Evolutionary conservation across 92 coral and sea anemone species (phyloP).

Genomic region (Meandrina meandrites): DNA sequence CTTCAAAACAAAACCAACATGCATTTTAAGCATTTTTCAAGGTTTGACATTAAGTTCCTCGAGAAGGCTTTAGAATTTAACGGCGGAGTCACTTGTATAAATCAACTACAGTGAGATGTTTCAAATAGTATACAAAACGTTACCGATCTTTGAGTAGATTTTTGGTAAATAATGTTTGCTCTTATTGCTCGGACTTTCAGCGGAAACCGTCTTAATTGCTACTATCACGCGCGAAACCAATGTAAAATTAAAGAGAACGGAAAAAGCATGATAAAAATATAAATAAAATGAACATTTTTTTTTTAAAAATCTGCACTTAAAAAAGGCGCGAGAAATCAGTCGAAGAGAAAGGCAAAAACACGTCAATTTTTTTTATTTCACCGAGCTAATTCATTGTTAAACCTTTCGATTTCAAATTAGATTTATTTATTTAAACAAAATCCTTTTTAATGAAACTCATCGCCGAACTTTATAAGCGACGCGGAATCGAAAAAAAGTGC

Average conservation of each 20-base stretch:
- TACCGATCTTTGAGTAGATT: background rate
- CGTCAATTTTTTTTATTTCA: too few relatives aligned
- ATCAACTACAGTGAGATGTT: too few relatives aligned
- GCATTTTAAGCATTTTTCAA: too few relatives aligned
- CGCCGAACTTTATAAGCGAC: background rate
- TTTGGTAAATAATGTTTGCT: too few relatives aligned
- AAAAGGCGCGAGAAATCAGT: too few relatives aligned
- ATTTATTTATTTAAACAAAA: background rate
- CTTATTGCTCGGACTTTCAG: too few relatives aligned
- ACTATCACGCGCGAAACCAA: background rate
- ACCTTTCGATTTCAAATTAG: background rate
- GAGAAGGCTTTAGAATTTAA: too few relatives aligned
- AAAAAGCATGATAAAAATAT: background rate
- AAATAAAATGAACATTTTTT: background rate
- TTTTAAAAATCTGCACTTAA: too few relatives aligned
- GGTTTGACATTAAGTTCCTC: too few relatives aligned
- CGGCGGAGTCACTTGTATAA: too few relatives aligned
- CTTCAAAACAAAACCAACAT: too few relatives aligned
- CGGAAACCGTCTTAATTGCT: background rate
- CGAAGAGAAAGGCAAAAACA: background rate
- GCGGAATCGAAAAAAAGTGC: background rate
- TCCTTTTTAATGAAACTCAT: background rate
- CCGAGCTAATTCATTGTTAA: background rate
- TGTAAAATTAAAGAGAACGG: background rate
- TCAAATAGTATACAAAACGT: too few relatives aligned